A percentile compares a stretch with the other conserved stretches of the same genome.
These are phyloP conservation scores for Cyclophora albipunctata DNA, from an alignment of 2,888 invertebrate genomes.

Conservation along the genomic window DNA sequence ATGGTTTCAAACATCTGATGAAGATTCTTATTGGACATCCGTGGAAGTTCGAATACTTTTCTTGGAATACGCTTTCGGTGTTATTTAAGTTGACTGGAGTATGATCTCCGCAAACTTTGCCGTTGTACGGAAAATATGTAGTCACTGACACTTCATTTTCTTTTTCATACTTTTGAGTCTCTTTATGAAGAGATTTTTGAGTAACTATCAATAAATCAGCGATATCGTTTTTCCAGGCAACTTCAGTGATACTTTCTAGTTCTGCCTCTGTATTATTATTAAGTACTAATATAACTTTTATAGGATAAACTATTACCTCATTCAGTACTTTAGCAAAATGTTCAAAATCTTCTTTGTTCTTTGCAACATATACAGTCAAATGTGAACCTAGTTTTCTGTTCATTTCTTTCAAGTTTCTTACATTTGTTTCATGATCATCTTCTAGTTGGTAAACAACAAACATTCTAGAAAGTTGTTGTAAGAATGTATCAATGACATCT, in stretches of 20 bases:
- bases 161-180: no score
- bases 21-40: conserved; percentile 37
- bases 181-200: conserved; percentile 1
- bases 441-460: conserved; percentile 23
- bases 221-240: conserved; percentile 38
- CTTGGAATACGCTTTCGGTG: conserved; percentile 28
- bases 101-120: conserved; percentile 32
- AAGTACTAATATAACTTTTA: conserved; percentile 34
- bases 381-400: conserved; percentile 19
- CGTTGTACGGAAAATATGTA: conserved; percentile 41
- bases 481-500: conserved; percentile 24
- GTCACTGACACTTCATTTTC: conserved; percentile 21
- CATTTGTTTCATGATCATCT: conserved; percentile 10
- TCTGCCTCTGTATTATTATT: conserved; percentile 16
- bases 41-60: conserved; percentile 42
- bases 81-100: conserved; percentile 26
- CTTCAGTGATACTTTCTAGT: conserved; percentile 24
- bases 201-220: conserved; percentile 38
- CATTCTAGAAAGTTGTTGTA: conserved; percentile 26
- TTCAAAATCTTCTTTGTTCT: conserved; percentile 26
- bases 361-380: conserved; percentile 40
- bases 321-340: conserved; percentile 27
- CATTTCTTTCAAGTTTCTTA: conserved; percentile 16
- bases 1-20: conserved; percentile 27
- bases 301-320: conserved; percentile 22